A percentile compares a stretch with the other conserved stretches of the same genome.
Evolutionary conservation across 2,113 vertebrate genomes (phyloP).

Genomic region (Saccopteryx bilineata): DNA sequence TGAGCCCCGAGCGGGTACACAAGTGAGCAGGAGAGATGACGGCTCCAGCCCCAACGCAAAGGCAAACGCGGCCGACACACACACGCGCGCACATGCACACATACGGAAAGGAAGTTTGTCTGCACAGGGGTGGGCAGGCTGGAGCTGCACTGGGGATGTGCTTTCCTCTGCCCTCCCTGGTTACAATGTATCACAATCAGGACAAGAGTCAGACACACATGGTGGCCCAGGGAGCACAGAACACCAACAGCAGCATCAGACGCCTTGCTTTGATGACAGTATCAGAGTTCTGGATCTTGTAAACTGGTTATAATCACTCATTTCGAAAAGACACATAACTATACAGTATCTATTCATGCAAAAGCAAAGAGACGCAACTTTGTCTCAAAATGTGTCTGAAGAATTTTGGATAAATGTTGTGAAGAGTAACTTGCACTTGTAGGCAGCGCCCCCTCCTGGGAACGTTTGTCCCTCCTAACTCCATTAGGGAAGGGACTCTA

Average conservation of each 20-base stretch:
- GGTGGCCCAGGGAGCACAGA: neutral
- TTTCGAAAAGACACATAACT: neutral
- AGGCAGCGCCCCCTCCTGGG: neutral
- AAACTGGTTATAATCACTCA: neutral
- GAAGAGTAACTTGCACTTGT: fast-evolving
- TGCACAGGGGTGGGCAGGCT: neutral
- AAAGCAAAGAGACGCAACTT: neutral
- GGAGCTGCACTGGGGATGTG: neutral
- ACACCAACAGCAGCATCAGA: neutral
- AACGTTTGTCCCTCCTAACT: fast-evolving
- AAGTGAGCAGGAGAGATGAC: neutral
- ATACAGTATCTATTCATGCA: neutral
- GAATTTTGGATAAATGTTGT: neutral
- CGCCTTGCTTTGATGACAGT: fast-evolving
- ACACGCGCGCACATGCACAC: no score
- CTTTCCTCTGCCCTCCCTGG: neutral
- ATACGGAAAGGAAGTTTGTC: neutral
- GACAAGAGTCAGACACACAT: neutral
- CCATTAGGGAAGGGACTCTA: neutral
- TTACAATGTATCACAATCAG: neutral
- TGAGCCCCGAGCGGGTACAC: fast-evolving
- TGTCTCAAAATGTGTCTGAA: neutral
- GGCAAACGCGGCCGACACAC: no score
- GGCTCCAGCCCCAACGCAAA: no score
- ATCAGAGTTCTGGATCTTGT: neutral